A percentile compares a stretch with the other conserved stretches of the same genome.
These are phyloP conservation scores for Anarrhichthys ocellatus DNA, from an alignment of 2,113 vertebrate species.

Conservation along the genomic window DNA sequence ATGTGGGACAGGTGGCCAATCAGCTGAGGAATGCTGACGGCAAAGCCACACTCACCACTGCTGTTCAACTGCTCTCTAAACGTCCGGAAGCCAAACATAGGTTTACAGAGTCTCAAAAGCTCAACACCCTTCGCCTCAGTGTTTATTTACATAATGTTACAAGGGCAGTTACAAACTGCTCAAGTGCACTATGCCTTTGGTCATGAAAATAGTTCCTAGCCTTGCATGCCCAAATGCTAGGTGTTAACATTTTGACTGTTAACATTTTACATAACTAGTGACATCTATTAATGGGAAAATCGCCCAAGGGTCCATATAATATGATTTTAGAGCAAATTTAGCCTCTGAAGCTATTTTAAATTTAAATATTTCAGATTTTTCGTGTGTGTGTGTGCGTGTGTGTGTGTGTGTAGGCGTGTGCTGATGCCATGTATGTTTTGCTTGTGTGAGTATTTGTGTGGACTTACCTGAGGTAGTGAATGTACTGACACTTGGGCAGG, in stretches of 20 bases:
- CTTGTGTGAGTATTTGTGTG: neutral
- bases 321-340: neutral
- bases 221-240: neutral
- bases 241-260: neutral
- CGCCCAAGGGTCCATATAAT: neutral
- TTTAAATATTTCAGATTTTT: neutral
- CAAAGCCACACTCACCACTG: neutral
- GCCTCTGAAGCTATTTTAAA: neutral
- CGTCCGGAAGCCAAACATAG: neutral
- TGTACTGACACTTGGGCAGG: slow-evolving; percentile 82
- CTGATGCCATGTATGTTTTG: neutral
- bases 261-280: neutral
- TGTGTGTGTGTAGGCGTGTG: neutral
- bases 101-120: slow-evolving; percentile 13
- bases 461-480: slow-evolving; percentile 87
- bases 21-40: slow-evolving; percentile 22
- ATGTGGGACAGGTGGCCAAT: slow-evolving; percentile 27
- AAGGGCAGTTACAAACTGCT: neutral
- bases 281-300: neutral
- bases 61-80: neutral
- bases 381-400: neutral
- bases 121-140: slow-evolving; percentile 12
- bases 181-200: neutral
- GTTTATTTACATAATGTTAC: neutral
- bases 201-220: neutral